Percentiles rank a stretch among this genome's conserved stretches.
Evolutionary conservation across 2,113 vertebrate genomes (phyloP).

Genomic region (Pungitius pungitius): DNA sequence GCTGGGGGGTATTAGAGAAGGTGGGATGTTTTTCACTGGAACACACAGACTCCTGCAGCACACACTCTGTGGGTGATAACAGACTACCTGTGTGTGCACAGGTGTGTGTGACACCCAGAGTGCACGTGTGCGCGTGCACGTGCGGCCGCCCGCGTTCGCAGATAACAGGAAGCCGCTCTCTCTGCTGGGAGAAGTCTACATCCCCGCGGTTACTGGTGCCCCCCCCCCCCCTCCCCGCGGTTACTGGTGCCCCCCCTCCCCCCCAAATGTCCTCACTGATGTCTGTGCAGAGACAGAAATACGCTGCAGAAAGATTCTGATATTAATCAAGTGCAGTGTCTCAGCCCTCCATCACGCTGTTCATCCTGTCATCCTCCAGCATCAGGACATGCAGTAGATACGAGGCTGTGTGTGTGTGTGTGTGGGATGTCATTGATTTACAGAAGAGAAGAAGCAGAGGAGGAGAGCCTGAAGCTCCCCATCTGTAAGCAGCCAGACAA

Average conservation of each 20-base stretch:
- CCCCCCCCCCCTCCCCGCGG: background rate
- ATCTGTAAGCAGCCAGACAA: slow-evolving; percentile 52
- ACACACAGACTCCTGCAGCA: slow-evolving; percentile 9
- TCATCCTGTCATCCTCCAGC: slow-evolving; percentile 42
- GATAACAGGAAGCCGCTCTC: slow-evolving; percentile 49
- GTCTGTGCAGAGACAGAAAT: background rate
- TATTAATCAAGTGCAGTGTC: slow-evolving; percentile 31
- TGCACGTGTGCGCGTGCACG: background rate
- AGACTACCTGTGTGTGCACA: slow-evolving; percentile 25
- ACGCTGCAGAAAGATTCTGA: background rate
- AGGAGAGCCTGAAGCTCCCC: slow-evolving; percentile 34
- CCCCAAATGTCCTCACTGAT: background rate
- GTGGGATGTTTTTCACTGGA: background rate
- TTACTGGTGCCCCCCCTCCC: background rate
- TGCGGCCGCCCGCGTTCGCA: slow-evolving; percentile 37
- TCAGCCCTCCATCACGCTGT: slow-evolving; percentile 37
- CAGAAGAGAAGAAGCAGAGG: slow-evolving; percentile 34
- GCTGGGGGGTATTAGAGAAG: too few species aligned
- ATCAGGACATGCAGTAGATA: slow-evolving; percentile 50
- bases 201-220: background rate
- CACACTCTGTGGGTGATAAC: slow-evolving; percentile 25
- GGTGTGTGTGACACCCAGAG: background rate
- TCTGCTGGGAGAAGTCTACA: slow-evolving; percentile 1
- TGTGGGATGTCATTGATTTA: slow-evolving; percentile 47
- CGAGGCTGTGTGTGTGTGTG: background rate